A percentile compares a stretch with the other conserved stretches of the same genome.
Conservation (phyloP, 2,113 vertebrate species). For the Ptychochromis oligacanthus region DNA sequence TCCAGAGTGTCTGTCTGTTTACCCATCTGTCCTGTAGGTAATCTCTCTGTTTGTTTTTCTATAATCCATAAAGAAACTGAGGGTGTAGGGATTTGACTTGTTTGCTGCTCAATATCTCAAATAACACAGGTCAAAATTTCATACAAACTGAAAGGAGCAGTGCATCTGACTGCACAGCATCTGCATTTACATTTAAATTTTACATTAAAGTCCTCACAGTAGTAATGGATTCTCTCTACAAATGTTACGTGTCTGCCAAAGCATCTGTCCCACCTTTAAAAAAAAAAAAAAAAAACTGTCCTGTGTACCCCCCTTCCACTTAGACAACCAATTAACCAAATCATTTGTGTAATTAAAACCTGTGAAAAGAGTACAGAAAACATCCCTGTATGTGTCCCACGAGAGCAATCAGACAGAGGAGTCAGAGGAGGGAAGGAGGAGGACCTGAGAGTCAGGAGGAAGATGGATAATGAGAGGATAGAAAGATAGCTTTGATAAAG, state of each 20-base stretch:
- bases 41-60: not conserved
- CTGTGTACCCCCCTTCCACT: not conserved
- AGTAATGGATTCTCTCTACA: not conserved
- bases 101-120: too few relatives aligned
- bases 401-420: conserved; percentile 40
- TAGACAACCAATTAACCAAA: conserved; percentile 22
- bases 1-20: not conserved
- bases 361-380: conserved; percentile 21
- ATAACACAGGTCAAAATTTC: too few relatives aligned
- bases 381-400: not conserved
- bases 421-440: not conserved
- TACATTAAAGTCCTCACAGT: not conserved
- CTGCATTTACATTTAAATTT: not conserved
- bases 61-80: not conserved
- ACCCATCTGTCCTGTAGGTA: not conserved
- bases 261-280: not conserved
- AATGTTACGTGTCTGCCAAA: not conserved
- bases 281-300: not conserved
- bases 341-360: conserved; percentile 53
- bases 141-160: too few relatives aligned
- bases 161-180: not conserved
- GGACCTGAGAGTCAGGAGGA: not conserved
- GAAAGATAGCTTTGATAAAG: not conserved
- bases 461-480: not conserved
- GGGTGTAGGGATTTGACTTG: not conserved